Evolutionary conservation across 2,113 vertebrate genomes (phyloP).

Genomic region (Otocyon megalotis): DNA sequence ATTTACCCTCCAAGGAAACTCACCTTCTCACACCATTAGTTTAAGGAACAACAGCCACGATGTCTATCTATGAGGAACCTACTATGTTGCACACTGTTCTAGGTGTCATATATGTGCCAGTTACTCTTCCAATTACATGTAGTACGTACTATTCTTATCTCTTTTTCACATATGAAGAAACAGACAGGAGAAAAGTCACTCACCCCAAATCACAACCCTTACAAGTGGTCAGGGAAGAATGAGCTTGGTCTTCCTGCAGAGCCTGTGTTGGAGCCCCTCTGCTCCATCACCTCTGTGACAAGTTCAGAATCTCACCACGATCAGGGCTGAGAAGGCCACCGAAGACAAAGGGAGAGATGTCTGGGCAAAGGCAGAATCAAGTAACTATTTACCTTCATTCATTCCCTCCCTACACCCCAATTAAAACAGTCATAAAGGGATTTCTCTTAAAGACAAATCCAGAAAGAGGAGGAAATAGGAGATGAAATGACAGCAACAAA

Average conservation of each 20-base stretch:
- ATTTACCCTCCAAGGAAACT: neutral
- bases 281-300: neutral
- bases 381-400: neutral
- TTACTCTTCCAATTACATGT: neutral
- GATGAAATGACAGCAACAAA: neutral
- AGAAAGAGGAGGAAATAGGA: neutral
- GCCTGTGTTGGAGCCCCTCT: neutral
- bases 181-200: neutral
- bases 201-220: neutral
- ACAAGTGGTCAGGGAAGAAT: neutral
- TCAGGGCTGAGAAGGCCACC: neutral
- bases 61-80: neutral
- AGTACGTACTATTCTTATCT: neutral
- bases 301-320: neutral
- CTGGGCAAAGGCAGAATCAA: neutral
- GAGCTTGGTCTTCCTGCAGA: neutral
- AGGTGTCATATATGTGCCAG: neutral
- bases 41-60: neutral
- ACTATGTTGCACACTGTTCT: neutral
- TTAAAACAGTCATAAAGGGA: conserved; percentile 1
- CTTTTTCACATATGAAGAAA: neutral
- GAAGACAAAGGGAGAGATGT: neutral
- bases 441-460: conserved; percentile 49
- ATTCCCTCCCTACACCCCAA: neutral
- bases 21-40: neutral